These are phyloP conservation scores for Oasisia sp. DNA, from an alignment of 2,888 invertebrate genomes.

Conservation along the genomic window DNA sequence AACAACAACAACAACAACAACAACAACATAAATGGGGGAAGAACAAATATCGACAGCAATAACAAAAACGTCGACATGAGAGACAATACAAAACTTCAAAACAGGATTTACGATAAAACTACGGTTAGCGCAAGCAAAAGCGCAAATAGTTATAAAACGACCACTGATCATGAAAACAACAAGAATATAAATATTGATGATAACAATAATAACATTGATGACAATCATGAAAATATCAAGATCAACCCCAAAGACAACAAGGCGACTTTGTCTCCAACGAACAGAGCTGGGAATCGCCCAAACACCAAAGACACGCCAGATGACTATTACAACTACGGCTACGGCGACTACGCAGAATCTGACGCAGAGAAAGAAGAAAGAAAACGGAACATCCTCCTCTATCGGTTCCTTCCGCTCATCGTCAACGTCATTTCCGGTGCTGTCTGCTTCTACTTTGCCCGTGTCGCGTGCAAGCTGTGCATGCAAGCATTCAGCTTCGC, in stretches of 20 bases:
- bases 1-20: conserved; percentile 14
- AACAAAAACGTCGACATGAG: background rate
- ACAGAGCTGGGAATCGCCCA: background rate
- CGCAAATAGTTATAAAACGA: background rate
- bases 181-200: background rate
- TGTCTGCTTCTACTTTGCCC: conserved; percentile 66
- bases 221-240: background rate
- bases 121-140: background rate
- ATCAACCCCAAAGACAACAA: background rate
- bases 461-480: conserved; percentile 69
- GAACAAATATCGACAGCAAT: background rate
- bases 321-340: conserved; percentile 28
- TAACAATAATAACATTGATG: background rate
- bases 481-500: conserved; percentile 67
- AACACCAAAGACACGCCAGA: background rate
- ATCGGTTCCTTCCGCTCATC: conserved; percentile 44
- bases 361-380: background rate
- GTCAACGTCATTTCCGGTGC: conserved; percentile 59
- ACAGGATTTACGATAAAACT: conserved; percentile 18
- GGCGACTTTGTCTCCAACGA: background rate
- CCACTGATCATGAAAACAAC: background rate
- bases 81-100: background rate
- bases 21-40: background rate
- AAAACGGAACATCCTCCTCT: conserved; percentile 36
- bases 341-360: conserved; percentile 26